A percentile compares a stretch with the other conserved stretches of the same genome.
phyloP scores from a whole-genome alignment of 2,888 invertebrate species.

The Entomobrya proxima region DNA sequence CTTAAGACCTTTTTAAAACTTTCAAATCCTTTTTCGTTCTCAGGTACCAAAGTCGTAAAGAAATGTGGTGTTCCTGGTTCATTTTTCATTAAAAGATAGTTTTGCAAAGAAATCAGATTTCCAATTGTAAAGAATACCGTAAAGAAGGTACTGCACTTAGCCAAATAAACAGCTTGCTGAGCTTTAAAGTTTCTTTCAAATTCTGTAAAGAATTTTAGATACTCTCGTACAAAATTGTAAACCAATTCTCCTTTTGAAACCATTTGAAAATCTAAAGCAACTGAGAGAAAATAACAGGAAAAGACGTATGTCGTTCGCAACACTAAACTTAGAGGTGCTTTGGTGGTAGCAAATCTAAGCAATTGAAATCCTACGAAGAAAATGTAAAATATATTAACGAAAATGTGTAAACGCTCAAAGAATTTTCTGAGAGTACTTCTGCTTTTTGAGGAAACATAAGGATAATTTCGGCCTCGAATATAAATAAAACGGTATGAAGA shows the following conservation, averaged over 20 bases:
- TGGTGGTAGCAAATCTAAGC: neutral
- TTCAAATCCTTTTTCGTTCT: neutral
- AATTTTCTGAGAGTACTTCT: too few relatives aligned
- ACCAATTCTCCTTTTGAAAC: neutral
- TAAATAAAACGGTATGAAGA: too few relatives aligned
- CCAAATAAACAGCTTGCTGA: too few relatives aligned
- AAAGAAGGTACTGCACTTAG: neutral
- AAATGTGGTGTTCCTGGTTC: slow-evolving; percentile 33
- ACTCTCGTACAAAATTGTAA: neutral
- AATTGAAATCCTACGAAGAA: neutral
- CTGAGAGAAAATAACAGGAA: neutral
- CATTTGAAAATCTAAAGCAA: neutral
- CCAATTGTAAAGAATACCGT: neutral
- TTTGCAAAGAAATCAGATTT: slow-evolving; percentile 14
- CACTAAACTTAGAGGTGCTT: neutral
- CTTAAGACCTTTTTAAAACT: neutral
- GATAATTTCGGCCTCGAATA: too few relatives aligned
- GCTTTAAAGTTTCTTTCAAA: too few relatives aligned
- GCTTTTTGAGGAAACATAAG: too few relatives aligned
- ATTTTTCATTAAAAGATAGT: slow-evolving; percentile 25
- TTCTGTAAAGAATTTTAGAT: neutral
- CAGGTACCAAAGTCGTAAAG: slow-evolving; percentile 20
- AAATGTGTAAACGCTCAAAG: too few relatives aligned
- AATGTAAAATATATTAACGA: neutral
- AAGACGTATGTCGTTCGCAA: neutral